Evolutionary conservation across 2,113 vertebrate genomes (phyloP), one percentile per base, ranked within the genome.

Genomic region (Dermatemys mawii): DNA sequence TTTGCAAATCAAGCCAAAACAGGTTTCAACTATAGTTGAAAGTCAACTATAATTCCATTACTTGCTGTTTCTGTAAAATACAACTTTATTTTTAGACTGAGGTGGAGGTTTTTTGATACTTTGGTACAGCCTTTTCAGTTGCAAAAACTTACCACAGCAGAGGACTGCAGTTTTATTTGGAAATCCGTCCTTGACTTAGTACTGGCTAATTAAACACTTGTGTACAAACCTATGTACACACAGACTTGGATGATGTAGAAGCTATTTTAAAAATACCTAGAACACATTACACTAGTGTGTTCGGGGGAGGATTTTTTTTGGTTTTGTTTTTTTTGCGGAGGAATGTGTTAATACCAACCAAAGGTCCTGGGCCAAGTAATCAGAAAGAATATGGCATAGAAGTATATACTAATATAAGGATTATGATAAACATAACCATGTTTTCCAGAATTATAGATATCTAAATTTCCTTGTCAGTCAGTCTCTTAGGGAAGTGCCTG

Each of bases 41-140:
- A 96, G 86, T 96, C 94, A 96, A 96, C 95, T 96, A 96, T 96
- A 95, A 93, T 94, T 97, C 96, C 96, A 97, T 97, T 97, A 96
- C 96, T 94, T 96, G 94, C 92, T 93, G 94, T 96, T 97, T 97
- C 84, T 97, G 96, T 92, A 96, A 95, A 97, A 94, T 93, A 93
- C 60, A 89, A 63, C 80, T 95, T 96, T 92, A 88, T 96, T 95
- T 96, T 95, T 95, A 93, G 90, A 87, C 93, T 93, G 8, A 17
- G 44, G 32, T 97, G 96, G 95, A 96, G 38, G 90, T 83, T 63
- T 94, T 97, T 94, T 96, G 96, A 86, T 97, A 94, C 85, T 95
- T 91, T 96, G 97, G 95, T 97, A 93, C 85, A 94, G 94, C 86
- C 82, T 93, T 78, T 97, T 97, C 93, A 96, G 95, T 97, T 97